Percentiles rank a stretch among this genome's conserved stretches.
phyloP scores from a whole-genome alignment of 2,797 vertebrate genomes.

The Neosalanx taihuensis region DNA sequence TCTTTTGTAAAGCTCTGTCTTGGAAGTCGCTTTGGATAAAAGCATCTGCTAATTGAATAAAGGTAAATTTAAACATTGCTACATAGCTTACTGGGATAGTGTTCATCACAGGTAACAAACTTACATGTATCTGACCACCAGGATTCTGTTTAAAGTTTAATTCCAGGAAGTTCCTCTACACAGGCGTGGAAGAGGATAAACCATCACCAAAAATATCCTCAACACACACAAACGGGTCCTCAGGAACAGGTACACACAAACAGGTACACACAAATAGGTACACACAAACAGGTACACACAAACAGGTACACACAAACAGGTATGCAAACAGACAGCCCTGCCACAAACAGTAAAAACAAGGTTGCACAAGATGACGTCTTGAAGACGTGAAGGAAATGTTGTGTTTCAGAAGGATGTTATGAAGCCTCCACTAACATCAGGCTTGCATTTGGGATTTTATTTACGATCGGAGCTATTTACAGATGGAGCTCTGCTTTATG shows the following conservation, averaged over 20 bases:
- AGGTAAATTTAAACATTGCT: too few relatives aligned
- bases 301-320: constrained; percentile 3
- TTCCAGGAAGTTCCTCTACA: neutral
- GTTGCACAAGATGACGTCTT: neutral
- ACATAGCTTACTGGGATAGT: too few relatives aligned
- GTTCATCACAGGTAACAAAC: too few relatives aligned
- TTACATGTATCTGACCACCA: neutral
- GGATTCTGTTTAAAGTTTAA: neutral
- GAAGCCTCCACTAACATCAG: constrained; percentile 16
- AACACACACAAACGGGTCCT: neutral
- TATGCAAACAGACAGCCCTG: neutral
- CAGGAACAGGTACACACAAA: neutral
- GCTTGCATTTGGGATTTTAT: neutral
- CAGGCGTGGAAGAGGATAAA: neutral
- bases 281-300: constrained; percentile 2
- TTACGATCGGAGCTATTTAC: neutral
- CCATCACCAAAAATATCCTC: neutral
- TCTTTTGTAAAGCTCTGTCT: too few relatives aligned
- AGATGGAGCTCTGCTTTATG: neutral
- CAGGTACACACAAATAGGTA: neutral
- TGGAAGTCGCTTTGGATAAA: too few relatives aligned
- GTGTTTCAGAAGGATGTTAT: neutral
- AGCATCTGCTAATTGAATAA: too few relatives aligned
- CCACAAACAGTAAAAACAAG: neutral
- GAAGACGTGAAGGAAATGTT: constrained; percentile 12